phyloP scores from a whole-genome alignment of 2,113 vertebrate species.

The Dendropsophus ebraccatus region DNA sequence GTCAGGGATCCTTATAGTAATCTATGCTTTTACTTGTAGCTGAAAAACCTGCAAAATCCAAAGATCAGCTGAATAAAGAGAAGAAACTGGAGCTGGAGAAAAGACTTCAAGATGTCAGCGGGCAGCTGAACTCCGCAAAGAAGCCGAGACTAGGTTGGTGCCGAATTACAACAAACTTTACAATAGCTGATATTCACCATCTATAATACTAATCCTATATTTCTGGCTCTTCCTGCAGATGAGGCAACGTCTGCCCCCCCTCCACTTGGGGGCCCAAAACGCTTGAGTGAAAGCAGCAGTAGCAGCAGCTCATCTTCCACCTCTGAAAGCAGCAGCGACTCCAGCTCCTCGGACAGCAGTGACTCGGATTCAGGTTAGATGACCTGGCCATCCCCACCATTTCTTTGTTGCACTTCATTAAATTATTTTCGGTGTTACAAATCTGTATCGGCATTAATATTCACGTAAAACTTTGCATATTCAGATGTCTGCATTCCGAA shows the following conservation, averaged over 20 bases:
- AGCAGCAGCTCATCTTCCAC: conserved; percentile 70
- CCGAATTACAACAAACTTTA: no score
- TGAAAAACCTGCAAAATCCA: conserved; percentile 70
- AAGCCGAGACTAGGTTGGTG: conserved; percentile 64
- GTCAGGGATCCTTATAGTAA: neutral
- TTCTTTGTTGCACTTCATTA: no score
- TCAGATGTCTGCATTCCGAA: no score
- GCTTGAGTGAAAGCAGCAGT: conserved; percentile 77
- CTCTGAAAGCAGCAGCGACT: conserved; percentile 65
- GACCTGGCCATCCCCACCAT: no score
- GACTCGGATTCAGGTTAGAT: conserved; percentile 86
- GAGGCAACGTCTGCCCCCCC: conserved; percentile 54
- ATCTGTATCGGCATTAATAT: neutral
- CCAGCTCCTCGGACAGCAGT: conserved; percentile 78
- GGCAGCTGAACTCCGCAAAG: conserved; percentile 69
- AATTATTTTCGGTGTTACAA: neutral
- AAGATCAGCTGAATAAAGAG: conserved; percentile 67
- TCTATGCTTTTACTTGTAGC: conserved; percentile 60
- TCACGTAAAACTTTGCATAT: neutral
- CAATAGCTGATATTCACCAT: neutral
- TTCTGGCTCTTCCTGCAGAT: conserved; percentile 65
- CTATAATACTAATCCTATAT: neutral
- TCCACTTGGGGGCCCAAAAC: conserved; percentile 61
- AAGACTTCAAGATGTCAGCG: conserved; percentile 65
- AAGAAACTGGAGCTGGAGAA: conserved; percentile 72